Evolutionary conservation across 2,113 vertebrate species (phyloP).

Genomic region (Ptilorrhoa leucosticta): DNA sequence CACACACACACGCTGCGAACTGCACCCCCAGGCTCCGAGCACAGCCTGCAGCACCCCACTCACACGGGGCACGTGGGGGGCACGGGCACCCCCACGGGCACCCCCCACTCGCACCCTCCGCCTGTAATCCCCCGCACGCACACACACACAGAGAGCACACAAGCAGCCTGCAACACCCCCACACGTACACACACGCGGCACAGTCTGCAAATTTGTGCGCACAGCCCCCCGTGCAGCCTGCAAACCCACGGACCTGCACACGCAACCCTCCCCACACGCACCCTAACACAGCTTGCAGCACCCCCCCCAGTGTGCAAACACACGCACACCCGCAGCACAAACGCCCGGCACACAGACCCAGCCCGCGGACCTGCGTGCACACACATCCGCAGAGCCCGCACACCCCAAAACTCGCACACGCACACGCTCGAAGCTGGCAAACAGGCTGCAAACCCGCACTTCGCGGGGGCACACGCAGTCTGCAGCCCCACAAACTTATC

Average conservation of each 20-base stretch:
- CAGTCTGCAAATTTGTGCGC: background rate
- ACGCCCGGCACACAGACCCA: background rate
- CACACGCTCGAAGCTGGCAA: background rate
- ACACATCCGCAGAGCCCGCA: background rate
- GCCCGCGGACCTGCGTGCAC: background rate
- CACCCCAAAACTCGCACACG: background rate
- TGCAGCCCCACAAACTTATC: background rate
- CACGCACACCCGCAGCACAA: background rate
- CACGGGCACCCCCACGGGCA: background rate
- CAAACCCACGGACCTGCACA: background rate
- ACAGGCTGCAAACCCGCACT: background rate
- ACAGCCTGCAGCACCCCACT: background rate
- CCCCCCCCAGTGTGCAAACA: background rate
- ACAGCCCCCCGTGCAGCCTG: background rate
- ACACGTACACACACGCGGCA: background rate
- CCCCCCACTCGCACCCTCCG: background rate
- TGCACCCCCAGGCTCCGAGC: background rate
- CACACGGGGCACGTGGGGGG: background rate
- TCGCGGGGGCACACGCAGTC: background rate
- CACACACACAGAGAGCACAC: background rate
- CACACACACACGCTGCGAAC: background rate
- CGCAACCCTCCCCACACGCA: background rate
- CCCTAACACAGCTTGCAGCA: background rate
- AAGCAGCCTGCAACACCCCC: slow-evolving; percentile 37
- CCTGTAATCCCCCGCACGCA: background rate